Conservation (phyloP, 2,888 invertebrate species). For the Thymelicus sylvestris region DNA sequence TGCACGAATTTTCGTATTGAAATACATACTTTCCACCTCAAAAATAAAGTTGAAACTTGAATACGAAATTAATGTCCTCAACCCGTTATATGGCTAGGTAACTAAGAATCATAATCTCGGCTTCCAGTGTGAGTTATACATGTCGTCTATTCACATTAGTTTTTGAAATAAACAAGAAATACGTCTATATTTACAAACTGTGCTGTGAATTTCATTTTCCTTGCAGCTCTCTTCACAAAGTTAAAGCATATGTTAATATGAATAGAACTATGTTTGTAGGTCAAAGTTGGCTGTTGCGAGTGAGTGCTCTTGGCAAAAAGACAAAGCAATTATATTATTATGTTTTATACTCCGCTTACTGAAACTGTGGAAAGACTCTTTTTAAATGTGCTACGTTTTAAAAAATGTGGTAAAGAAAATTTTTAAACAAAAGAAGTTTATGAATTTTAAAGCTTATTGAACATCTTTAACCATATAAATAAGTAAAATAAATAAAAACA, state of each 20-base stretch:
- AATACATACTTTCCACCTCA: conserved; percentile 46
- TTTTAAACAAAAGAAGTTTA: not conserved
- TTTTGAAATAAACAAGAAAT: conserved; percentile 71
- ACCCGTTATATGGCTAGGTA: conserved; percentile 44
- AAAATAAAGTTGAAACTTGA: conserved; percentile 46
- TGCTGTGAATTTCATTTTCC: conserved; percentile 26
- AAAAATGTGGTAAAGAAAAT: not conserved
- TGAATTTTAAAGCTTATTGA: too few species aligned
- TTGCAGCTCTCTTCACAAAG: conserved; percentile 28
- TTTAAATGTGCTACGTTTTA: not conserved
- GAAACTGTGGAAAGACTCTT: conserved; percentile 9
- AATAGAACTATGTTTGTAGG: conserved; percentile 29
- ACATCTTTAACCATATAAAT: too few species aligned
- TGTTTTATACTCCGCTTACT: not conserved
- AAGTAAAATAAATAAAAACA: too few species aligned
- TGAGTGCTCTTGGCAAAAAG: conserved; percentile 17
- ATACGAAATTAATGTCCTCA: conserved; percentile 39
- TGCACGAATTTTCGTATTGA: conserved; percentile 18
- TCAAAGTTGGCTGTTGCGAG: conserved; percentile 23
- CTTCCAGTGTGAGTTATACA: conserved; percentile 68
- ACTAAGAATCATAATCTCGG: conserved; percentile 75
- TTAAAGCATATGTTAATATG: conserved; percentile 30
- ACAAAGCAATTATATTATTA: conserved; percentile 23
- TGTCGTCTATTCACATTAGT: conserved; percentile 76
- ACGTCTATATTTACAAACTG: conserved; percentile 48